Percentiles rank a stretch among this genome's conserved stretches.
Evolutionary conservation across 2,888 invertebrate genomes (phyloP).

Genomic region (Polyommatus icarus): DNA sequence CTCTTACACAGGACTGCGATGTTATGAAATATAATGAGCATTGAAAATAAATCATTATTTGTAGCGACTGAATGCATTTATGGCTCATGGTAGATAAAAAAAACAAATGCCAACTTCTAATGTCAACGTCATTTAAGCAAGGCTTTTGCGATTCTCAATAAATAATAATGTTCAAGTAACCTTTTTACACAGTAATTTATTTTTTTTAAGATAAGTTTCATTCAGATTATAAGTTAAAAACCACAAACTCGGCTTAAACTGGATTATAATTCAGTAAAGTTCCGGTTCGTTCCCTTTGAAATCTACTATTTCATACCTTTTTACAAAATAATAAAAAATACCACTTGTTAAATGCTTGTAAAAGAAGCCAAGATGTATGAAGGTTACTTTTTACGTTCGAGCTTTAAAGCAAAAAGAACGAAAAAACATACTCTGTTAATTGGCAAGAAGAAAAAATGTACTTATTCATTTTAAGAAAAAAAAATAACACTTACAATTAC

Average conservation of each 20-base stretch:
- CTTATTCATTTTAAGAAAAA: not conserved
- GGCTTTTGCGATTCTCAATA: no score
- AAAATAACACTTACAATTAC: not conserved
- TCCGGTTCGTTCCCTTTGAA: not conserved
- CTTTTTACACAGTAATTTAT: no score
- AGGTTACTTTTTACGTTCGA: not conserved
- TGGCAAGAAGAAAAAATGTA: not conserved
- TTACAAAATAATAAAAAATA: not conserved
- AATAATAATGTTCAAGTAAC: no score
- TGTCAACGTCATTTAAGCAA: not conserved
- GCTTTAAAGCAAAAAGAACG: not conserved
- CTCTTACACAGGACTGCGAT: not conserved
- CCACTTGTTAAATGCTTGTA: not conserved
- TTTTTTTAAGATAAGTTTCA: no score
- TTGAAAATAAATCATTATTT: not conserved
- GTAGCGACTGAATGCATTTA: not conserved
- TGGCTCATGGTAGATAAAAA: not conserved
- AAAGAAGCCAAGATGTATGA: not conserved
- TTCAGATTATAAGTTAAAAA: no score
- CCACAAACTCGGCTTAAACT: no score
- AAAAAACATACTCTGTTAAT: not conserved
- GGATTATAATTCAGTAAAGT: no score
- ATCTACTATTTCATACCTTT: not conserved
- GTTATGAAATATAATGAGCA: not conserved
- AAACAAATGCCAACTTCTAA: not conserved